A percentile compares a stretch with the other conserved stretches of the same genome.
These are phyloP conservation scores for Alligator mississippiensis DNA, from an alignment of 2,113 vertebrate species.

Conservation along the genomic window DNA sequence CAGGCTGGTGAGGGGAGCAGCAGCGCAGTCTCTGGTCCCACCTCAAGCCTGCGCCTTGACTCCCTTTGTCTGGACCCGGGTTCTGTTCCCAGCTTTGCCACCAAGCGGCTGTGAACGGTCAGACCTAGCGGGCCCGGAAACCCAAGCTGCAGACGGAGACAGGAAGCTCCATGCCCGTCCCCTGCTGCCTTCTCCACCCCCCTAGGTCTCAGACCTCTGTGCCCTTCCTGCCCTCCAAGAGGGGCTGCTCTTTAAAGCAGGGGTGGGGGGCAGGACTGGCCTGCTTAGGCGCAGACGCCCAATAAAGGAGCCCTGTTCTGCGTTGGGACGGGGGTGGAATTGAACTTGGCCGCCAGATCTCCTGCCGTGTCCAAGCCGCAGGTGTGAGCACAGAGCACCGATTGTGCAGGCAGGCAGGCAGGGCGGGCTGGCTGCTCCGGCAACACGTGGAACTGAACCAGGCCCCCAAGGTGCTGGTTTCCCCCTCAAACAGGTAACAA, in stretches of 20 bases:
- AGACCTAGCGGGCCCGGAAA: background rate
- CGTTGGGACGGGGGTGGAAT: background rate
- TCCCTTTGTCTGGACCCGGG: too few species aligned
- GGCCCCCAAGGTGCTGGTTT: background rate
- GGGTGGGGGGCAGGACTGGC: background rate
- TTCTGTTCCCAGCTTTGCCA: too few species aligned
- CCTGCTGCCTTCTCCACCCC: too few species aligned
- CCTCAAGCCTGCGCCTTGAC: too few species aligned
- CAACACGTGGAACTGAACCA: background rate
- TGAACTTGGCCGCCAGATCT: background rate
- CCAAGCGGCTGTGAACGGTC: too few species aligned
- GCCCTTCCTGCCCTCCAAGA: too few species aligned
- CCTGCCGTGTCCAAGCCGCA: background rate
- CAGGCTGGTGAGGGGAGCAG: too few species aligned
- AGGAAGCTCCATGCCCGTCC: too few species aligned
- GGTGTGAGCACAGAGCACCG: background rate
- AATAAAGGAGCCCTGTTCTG: background rate
- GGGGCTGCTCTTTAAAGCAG: background rate
- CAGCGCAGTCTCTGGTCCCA: too few species aligned
- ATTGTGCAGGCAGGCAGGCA: background rate
- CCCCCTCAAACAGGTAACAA: background rate
- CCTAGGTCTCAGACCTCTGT: too few species aligned
- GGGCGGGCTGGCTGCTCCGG: background rate
- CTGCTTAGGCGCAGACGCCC: background rate
- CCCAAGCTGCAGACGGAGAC: background rate